These are phyloP conservation scores for Paramormyrops hopkinsi DNA, from an alignment of 2,797 vertebrate species.

Conservation along the genomic window DNA sequence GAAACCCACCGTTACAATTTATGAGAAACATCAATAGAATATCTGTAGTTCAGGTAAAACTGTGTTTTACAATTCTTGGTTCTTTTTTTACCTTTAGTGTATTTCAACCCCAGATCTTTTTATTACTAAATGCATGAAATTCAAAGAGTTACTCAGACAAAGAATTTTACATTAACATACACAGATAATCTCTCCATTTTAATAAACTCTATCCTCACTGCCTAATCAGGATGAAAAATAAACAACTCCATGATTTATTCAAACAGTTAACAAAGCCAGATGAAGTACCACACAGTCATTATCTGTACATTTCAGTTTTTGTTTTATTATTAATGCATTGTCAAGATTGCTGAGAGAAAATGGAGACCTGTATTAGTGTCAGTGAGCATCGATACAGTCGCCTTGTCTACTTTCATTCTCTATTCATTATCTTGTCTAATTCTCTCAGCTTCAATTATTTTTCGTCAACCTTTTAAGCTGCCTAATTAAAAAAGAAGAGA, in stretches of 20 bases:
- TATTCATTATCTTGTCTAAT: constrained; percentile 63
- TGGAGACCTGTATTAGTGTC: constrained; percentile 48
- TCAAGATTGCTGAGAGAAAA: constrained; percentile 43
- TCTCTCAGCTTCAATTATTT: constrained; percentile 59
- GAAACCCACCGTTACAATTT: constrained; percentile 38
- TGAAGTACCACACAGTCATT: constrained; percentile 13
- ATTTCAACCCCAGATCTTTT: not conserved
- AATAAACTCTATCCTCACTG: not conserved
- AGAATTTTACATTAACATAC: not conserved
- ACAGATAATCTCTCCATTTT: not conserved
- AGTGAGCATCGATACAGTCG: constrained; percentile 48
- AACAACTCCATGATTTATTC: constrained; percentile 21
- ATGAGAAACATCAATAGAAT: constrained; percentile 21
- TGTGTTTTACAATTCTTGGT: constrained; percentile 6
- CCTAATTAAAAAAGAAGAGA: constrained; percentile 55
- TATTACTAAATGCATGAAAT: not conserved
- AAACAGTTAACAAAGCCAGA: constrained; percentile 15
- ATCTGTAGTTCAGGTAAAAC: constrained; percentile 48
- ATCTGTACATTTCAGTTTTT: constrained; percentile 39
- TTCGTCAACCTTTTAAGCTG: constrained; percentile 58
- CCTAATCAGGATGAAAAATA: constrained; percentile 16
- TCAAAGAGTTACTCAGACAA: constrained; percentile 8
- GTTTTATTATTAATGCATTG: constrained; percentile 56
- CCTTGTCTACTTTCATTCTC: constrained; percentile 54
- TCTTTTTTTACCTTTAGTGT: not conserved